Conservation (phyloP, 2,797 vertebrate genomes). For the Chrosomus eos region DNA sequence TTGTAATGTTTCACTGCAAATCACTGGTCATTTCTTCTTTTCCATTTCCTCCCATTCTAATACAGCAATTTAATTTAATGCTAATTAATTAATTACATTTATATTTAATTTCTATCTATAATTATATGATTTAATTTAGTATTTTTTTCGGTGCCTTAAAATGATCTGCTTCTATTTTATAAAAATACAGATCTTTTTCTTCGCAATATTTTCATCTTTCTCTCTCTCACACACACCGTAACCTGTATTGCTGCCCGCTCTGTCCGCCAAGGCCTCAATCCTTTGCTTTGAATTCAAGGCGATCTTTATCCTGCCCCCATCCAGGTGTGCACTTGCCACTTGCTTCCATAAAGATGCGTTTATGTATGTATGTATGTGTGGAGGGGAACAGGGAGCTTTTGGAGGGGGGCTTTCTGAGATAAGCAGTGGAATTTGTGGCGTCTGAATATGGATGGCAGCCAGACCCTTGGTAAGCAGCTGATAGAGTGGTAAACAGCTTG, state of each 20-base stretch:
- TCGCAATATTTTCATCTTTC: not conserved
- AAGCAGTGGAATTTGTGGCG: constrained; percentile 83
- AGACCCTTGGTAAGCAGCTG: constrained; percentile 74
- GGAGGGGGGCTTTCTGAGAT: constrained; percentile 77
- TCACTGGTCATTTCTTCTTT: not conserved
- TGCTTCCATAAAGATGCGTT: constrained; percentile 82
- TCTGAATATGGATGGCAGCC: constrained; percentile 84
- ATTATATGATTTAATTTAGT: not conserved
- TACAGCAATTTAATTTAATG: not conserved
- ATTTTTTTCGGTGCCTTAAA: not conserved
- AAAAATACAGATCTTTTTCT: not conserved
- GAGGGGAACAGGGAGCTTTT: constrained; percentile 76
- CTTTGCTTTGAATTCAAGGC: constrained; percentile 85
- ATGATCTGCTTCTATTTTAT: not conserved
- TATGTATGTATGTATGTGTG: constrained; percentile 82
- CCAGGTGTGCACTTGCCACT: constrained; percentile 72
- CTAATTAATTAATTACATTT: too few species aligned
- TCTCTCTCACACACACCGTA: constrained; percentile 54
- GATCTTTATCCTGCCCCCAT: constrained; percentile 80
- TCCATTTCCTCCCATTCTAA: not conserved
- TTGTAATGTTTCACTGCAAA: not conserved
- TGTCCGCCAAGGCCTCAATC: constrained; percentile 74
- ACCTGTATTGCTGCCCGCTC: constrained; percentile 63
- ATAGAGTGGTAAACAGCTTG: constrained; percentile 86
- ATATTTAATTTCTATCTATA: not conserved